Conservation (phyloP, 2,888 invertebrate species). For the Blastobasis adustella region DNA sequence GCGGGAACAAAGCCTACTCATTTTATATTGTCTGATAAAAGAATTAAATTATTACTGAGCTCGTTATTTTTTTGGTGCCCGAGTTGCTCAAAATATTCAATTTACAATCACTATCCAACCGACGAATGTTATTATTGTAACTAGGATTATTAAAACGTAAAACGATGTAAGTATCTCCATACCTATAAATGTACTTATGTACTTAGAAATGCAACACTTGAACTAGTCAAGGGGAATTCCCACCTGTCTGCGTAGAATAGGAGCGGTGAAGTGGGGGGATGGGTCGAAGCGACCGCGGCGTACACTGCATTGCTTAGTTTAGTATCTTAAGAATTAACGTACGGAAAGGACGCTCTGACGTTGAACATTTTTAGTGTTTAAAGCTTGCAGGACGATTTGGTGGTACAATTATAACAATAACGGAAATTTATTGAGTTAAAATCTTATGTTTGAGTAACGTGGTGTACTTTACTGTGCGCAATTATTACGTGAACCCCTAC, state of each 20-base stretch:
- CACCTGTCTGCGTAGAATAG: background rate
- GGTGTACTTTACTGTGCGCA: no score
- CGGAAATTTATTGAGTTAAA: no score
- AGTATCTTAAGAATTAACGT: no score
- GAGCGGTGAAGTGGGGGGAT: background rate
- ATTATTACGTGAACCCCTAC: no score
- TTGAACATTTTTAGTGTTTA: no score
- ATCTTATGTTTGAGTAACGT: no score
- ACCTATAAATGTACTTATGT: background rate
- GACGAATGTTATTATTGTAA: background rate
- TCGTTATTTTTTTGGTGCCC: background rate
- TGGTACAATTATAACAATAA: no score
- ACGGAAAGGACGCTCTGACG: no score
- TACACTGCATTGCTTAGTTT: no score
- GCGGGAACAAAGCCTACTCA: background rate
- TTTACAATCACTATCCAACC: background rate
- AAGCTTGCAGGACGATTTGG: no score
- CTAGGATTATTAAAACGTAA: background rate
- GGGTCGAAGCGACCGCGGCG: no score
- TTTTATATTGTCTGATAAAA: background rate
- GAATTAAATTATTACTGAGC: background rate
- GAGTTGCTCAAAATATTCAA: background rate
- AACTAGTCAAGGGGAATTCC: background rate
- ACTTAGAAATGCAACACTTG: background rate
- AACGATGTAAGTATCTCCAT: background rate